phyloP scores from a whole-genome alignment of 2,113 vertebrate species.

The Pluvialis apricaria region DNA sequence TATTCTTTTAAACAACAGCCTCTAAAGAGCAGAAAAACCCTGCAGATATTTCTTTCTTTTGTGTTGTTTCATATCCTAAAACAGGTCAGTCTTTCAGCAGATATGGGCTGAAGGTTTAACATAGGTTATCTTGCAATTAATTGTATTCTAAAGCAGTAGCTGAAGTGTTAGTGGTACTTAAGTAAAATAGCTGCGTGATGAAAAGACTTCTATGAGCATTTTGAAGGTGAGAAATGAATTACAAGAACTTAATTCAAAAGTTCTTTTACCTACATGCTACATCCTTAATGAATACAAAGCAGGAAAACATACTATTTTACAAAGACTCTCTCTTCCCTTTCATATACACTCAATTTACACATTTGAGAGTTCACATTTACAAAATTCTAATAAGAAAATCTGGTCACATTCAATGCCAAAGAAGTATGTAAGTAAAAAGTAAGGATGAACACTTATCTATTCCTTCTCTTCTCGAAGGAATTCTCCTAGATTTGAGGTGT shows the following conservation, averaged over 20 bases:
- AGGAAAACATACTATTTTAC: neutral
- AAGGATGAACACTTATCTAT: neutral
- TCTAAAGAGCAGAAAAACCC: neutral
- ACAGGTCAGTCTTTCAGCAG: neutral
- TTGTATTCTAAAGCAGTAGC: neutral
- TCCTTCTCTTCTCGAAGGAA: neutral
- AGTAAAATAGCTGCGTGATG: neutral
- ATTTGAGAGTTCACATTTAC: neutral
- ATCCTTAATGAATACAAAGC: neutral
- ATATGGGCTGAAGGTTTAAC: neutral
- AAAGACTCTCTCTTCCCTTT: neutral
- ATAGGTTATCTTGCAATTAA: constrained; percentile 4
- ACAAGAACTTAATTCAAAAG: constrained; percentile 20
- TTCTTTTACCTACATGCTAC: neutral
- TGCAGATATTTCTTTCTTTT: neutral
- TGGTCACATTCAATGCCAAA: neutral
- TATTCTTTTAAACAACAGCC: neutral
- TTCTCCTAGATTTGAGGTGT: neutral
- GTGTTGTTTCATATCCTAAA: neutral
- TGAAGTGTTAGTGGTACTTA: neutral
- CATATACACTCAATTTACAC: neutral
- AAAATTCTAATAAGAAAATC: neutral
- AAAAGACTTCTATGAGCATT: neutral
- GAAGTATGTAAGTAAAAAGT: neutral
- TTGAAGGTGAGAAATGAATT: neutral